Evolutionary conservation across 2,113 vertebrate genomes (phyloP).

Genomic region (Antidorcas marsupialis): DNA sequence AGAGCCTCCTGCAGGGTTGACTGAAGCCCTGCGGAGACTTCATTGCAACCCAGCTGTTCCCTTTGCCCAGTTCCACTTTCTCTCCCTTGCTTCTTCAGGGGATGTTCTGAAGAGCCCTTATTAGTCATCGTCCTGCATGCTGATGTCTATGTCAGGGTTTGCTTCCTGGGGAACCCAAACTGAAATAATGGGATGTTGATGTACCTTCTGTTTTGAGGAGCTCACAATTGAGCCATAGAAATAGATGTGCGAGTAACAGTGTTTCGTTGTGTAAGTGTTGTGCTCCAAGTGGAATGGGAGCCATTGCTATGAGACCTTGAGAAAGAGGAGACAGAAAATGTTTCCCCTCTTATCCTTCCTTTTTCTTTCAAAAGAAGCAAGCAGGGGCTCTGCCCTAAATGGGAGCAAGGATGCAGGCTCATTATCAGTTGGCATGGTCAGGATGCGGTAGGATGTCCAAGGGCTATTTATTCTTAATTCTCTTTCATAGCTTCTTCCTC

Average conservation of each 20-base stretch:
- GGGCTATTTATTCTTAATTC: neutral
- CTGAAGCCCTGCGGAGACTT: neutral
- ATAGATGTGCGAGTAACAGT: too few species aligned
- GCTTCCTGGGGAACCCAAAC: neutral
- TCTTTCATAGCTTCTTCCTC: neutral
- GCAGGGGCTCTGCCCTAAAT: neutral
- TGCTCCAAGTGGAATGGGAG: too few species aligned
- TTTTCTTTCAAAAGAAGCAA: neutral
- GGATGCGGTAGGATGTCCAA: neutral
- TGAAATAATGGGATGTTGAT: too few species aligned
- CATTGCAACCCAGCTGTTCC: neutral
- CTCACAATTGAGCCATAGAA: neutral
- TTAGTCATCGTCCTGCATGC: neutral
- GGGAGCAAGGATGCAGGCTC: neutral
- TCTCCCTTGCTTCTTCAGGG: neutral
- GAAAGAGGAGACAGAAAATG: neutral
- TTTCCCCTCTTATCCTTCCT: neutral
- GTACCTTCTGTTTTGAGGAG: neutral
- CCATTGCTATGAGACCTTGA: neutral
- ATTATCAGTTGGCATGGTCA: neutral
- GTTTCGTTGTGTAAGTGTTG: fast-evolving
- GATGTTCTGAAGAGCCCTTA: neutral
- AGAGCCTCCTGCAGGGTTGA: fast-evolving
- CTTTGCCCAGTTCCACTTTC: neutral
- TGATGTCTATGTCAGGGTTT: neutral